phyloP scores from a whole-genome alignment of 1,140 invertebrate genomes.

The Acromyrmex heyeri region DNA sequence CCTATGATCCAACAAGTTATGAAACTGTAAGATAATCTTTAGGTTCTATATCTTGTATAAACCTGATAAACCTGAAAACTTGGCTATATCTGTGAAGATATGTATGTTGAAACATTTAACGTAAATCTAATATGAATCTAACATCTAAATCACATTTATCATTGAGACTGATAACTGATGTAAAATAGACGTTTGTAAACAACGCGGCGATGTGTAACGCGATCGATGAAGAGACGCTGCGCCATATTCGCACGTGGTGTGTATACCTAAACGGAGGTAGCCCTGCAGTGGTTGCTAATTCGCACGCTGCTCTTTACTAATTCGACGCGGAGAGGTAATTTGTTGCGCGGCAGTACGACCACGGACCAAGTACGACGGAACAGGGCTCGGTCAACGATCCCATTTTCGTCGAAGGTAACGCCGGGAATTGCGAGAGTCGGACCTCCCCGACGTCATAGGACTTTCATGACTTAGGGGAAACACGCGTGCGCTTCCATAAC shows the following conservation, averaged over 20 bases:
- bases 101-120: background rate
- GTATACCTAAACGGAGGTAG: conserved; percentile 30
- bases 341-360: conserved; percentile 7
- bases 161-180: background rate
- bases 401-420: conserved; percentile 78
- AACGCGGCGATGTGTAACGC: background rate
- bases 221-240: conserved; percentile 58
- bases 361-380: background rate
- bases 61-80: background rate
- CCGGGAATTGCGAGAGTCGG: conserved; percentile 72
- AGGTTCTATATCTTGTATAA: background rate
- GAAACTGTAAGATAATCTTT: background rate
- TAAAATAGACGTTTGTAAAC: background rate
- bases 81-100: background rate
- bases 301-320: conserved; percentile 69
- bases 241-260: conserved; percentile 8
- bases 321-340: conserved; percentile 66
- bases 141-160: background rate
- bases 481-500: conserved; percentile 68
- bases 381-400: conserved; percentile 42
- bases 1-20: conserved; percentile 10
- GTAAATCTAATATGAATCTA: too few species aligned
- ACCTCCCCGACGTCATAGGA: conserved; percentile 74
- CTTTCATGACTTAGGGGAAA: conserved; percentile 77
- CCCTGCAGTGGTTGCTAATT: conserved; percentile 55